Conservation (phyloP, 2,797 vertebrate species). For the Sciurus vulgaris region DNA sequence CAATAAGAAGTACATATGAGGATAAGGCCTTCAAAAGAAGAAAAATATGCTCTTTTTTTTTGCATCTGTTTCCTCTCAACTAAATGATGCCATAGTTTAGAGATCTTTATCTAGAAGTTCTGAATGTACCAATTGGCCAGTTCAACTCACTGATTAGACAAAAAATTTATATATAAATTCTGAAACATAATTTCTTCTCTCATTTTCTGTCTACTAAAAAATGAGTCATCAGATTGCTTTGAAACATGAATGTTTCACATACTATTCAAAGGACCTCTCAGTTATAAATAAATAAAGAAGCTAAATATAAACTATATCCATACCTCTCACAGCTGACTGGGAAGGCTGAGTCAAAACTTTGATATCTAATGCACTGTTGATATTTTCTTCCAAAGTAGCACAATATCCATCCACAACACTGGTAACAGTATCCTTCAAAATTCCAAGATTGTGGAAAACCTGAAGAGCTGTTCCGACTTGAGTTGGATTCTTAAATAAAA, state of each 20-base stretch:
- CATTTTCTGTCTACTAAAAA: slow-evolving; percentile 79
- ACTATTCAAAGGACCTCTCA: slow-evolving; percentile 73
- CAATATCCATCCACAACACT: slow-evolving; percentile 94
- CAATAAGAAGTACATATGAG: slow-evolving; percentile 59
- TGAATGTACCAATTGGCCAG: slow-evolving; percentile 73
- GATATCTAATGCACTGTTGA: slow-evolving; percentile 94
- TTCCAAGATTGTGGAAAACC: slow-evolving; percentile 97
- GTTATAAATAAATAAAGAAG: slow-evolving; percentile 76
- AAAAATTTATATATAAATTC: slow-evolving; percentile 80
- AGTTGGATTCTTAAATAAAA: slow-evolving; percentile 93
- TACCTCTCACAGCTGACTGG: slow-evolving; percentile 92
- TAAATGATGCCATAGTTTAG: slow-evolving; percentile 67
- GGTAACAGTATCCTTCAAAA: slow-evolving; percentile 93
- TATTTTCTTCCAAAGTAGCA: slow-evolving; percentile 92
- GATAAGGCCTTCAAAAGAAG: slow-evolving; percentile 59
- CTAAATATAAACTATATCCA: slow-evolving; percentile 75
- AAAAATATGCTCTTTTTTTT: slow-evolving; percentile 59
- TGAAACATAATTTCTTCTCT: slow-evolving; percentile 78
- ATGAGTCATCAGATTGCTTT: slow-evolving; percentile 82
- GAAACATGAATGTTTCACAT: slow-evolving; percentile 74
- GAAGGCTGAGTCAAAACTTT: slow-evolving; percentile 94
- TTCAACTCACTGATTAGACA: slow-evolving; percentile 76
- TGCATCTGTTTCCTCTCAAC: slow-evolving; percentile 77
- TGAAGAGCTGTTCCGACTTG: slow-evolving; percentile 98
- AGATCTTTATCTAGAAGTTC: slow-evolving; percentile 73